These are phyloP conservation scores for Zaprionus kolodkinae DNA, from an alignment of 1,140 invertebrate genomes.

Conservation along the genomic window DNA sequence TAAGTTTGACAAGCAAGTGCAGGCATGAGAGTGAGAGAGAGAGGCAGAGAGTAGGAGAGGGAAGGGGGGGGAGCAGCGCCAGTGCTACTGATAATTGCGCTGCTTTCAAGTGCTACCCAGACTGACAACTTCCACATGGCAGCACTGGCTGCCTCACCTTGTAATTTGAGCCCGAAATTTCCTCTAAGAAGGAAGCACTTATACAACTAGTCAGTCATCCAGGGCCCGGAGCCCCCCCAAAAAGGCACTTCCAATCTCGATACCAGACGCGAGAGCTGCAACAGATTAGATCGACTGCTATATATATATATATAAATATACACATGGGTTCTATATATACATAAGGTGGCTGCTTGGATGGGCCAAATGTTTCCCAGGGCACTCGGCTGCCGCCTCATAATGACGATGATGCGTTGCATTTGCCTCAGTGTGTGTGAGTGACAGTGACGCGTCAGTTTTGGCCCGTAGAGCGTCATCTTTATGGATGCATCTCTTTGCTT, in stretches of 20 bases:
- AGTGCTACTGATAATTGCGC: conserved; percentile 74
- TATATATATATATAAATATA: background rate
- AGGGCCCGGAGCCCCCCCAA: conserved; percentile 24
- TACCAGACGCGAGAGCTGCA: background rate
- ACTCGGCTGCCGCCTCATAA: conserved; percentile 60
- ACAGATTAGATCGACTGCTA: conserved; percentile 15
- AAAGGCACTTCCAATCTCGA: conserved; percentile 2
- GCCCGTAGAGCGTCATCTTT: conserved; percentile 39
- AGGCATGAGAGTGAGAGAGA: background rate
- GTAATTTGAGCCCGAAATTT: conserved; percentile 82
- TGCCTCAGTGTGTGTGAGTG: conserved; percentile 62
- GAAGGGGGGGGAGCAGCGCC: conserved; percentile 21
- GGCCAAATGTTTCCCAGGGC: conserved; percentile 69
- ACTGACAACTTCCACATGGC: conserved; percentile 78
- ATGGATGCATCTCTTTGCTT: conserved; percentile 45
- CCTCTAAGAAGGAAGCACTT: conserved; percentile 81
- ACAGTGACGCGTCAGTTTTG: conserved; percentile 83
- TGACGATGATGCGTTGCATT: conserved; percentile 75
- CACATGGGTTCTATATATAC: conserved; percentile 26
- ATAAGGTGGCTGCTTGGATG: conserved; percentile 19
- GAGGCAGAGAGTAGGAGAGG: background rate
- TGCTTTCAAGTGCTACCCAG: conserved; percentile 71
- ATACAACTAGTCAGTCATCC: conserved; percentile 79
- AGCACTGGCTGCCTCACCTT: conserved; percentile 68
- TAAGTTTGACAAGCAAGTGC: conserved; percentile 22